Percentiles rank a stretch among this genome's conserved stretches.
Conservation (phyloP, 2,797 vertebrate species). For the Thamnophis elegans region DNA sequence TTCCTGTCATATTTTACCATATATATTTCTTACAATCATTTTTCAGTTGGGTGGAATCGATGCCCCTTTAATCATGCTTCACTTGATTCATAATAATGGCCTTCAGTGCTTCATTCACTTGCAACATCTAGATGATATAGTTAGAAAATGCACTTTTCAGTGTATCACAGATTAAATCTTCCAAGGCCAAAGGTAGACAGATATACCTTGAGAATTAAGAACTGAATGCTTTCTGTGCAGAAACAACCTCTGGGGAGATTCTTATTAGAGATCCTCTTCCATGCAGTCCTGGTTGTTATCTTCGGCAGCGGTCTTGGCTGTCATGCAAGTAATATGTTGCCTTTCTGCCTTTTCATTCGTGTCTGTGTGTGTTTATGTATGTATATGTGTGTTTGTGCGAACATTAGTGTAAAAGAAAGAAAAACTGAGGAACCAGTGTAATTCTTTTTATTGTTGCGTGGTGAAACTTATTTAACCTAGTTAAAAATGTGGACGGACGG, state of each 20-base stretch:
- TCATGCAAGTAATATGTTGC: background rate
- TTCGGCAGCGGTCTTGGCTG: background rate
- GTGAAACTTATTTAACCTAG: background rate
- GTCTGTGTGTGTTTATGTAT: background rate
- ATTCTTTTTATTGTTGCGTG: background rate
- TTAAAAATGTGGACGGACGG: background rate
- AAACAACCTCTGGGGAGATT: background rate
- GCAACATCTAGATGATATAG: background rate
- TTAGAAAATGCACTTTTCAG: background rate
- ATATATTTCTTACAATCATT: background rate
- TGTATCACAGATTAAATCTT: background rate
- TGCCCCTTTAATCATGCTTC: background rate
- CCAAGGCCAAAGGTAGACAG: background rate
- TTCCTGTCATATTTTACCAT: background rate
- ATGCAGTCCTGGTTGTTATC: background rate
- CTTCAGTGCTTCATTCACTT: background rate
- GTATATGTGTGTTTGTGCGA: background rate
- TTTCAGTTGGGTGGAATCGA: background rate
- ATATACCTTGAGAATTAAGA: background rate
- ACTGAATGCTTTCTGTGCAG: background rate
- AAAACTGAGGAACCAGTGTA: background rate
- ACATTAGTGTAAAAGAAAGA: background rate
- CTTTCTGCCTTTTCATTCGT: background rate
- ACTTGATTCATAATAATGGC: background rate
- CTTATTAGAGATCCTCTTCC: background rate